Evolutionary conservation across 30 jellyfish, hydroid and myxozoan species (phyloP).

Genomic region (Nemopilema nomurai): DNA sequence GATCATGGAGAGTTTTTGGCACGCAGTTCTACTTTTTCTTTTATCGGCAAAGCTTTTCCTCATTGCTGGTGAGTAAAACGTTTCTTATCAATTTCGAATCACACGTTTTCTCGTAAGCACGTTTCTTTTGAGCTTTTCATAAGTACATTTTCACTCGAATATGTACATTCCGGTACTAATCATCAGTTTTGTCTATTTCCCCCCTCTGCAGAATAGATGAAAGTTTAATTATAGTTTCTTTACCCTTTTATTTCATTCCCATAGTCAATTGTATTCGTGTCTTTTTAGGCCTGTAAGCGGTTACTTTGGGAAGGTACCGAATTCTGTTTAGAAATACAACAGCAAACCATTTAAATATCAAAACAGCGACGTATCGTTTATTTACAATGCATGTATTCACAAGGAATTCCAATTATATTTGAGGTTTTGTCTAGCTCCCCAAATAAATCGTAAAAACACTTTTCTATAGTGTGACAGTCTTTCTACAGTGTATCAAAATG

Average conservation of each 20-base stretch:
- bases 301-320: no score
- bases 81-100: not conserved
- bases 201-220: no score
- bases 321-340: no score
- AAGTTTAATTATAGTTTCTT: not conserved
- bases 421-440: not conserved
- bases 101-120: not conserved
- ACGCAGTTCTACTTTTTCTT: not conserved
- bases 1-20: not conserved
- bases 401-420: not conserved
- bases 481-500: not conserved
- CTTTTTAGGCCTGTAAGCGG: no score
- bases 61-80: not conserved
- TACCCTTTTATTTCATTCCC: not conserved
- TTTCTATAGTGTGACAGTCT: no score
- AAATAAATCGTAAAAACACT: not conserved
- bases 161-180: no score
- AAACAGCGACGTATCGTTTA: no score
- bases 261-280: not conserved
- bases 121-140: not conserved
- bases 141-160: not conserved
- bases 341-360: no score
- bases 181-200: no score
- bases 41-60: not conserved
- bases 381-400: not conserved